A percentile compares a stretch with the other conserved stretches of the same genome.
Conservation (phyloP, 2,113 vertebrate species). For the Hippocampus comes region DNA sequence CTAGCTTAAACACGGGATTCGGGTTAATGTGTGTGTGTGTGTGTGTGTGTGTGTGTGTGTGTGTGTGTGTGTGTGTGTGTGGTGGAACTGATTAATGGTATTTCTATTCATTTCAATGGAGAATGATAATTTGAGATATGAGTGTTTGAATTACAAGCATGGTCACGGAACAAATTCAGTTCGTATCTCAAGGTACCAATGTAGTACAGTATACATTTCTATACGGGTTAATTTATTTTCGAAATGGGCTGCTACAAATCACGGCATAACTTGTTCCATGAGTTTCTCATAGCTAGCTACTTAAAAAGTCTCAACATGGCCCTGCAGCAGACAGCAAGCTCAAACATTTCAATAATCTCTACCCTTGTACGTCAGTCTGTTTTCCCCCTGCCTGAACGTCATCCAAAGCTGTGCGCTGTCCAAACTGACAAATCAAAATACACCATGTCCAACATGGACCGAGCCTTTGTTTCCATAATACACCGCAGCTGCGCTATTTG, state of each 20-base stretch:
- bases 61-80: too few relatives aligned
- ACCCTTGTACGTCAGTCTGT: slow-evolving; percentile 13
- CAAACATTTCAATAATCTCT: slow-evolving; percentile 32
- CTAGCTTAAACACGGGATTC: too few relatives aligned
- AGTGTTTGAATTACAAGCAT: too few relatives aligned
- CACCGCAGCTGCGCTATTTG: slow-evolving; percentile 25
- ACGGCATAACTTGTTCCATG: not conserved
- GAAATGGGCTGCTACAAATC: not conserved
- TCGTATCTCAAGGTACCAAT: too few relatives aligned
- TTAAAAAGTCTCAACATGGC: not conserved
- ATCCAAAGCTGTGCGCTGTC: slow-evolving; percentile 17
- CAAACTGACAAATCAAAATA: slow-evolving; percentile 28
- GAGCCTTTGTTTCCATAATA: slow-evolving; percentile 21
- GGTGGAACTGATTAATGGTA: too few relatives aligned
- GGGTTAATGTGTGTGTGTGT: too few relatives aligned
- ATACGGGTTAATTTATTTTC: too few relatives aligned
- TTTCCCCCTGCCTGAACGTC: slow-evolving; percentile 9
- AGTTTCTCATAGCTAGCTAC: not conserved
- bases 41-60: too few relatives aligned
- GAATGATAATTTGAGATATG: too few relatives aligned
- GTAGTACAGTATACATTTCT: too few relatives aligned
- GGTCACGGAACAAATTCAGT: too few relatives aligned
- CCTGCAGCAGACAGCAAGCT: slow-evolving; percentile 33
- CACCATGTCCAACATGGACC: slow-evolving; percentile 25
- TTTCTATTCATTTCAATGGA: too few relatives aligned